Percentiles rank a stretch among this genome's conserved stretches.
These are phyloP conservation scores for Esox masquinongy DNA, from an alignment of 2,797 vertebrate genomes.

Conservation along the genomic window DNA sequence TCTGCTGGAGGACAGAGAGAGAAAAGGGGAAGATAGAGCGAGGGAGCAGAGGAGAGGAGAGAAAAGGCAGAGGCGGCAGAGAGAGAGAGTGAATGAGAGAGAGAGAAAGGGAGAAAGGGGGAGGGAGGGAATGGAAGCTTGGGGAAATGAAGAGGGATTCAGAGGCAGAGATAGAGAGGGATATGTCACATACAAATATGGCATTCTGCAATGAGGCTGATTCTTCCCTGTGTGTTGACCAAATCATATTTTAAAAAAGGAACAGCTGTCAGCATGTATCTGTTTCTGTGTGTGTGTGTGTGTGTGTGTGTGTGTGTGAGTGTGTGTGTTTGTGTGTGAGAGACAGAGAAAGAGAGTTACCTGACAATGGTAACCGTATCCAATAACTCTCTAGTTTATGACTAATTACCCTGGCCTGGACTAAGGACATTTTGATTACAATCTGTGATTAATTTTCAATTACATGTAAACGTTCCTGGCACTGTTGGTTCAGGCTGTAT, in stretches of 20 bases:
- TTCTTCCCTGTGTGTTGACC: constrained; percentile 8
- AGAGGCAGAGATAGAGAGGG: constrained; percentile 59
- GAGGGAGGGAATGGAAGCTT: constrained; percentile 11
- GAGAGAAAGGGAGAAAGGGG: constrained; percentile 33
- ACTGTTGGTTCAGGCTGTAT: constrained; percentile 49
- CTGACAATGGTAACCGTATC: constrained; percentile 68
- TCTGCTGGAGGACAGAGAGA: constrained; percentile 60
- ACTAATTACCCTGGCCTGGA: constrained; percentile 69
- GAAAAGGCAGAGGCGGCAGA: constrained; percentile 23
- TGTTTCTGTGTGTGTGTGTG: constrained; percentile 13
- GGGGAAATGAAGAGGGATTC: constrained; percentile 37
- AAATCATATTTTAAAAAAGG: not conserved
- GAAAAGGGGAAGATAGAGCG: constrained; percentile 14
- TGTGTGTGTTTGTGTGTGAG: not conserved
- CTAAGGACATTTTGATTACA: constrained; percentile 70
- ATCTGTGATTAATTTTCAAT: constrained; percentile 76
- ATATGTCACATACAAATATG: constrained; percentile 58
- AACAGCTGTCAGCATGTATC: not conserved
- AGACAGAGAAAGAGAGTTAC: constrained; percentile 19
- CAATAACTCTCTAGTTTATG: constrained; percentile 73
- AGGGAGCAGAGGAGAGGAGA: constrained; percentile 45
- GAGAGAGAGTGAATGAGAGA: constrained; percentile 54
- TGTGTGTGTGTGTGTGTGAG: constrained; percentile 14
- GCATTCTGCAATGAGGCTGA: constrained; percentile 36
- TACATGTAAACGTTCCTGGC: constrained; percentile 64